phyloP scores from a whole-genome alignment of 23 tunicate genomes.

The Clavelina lepadiformis region DNA sequence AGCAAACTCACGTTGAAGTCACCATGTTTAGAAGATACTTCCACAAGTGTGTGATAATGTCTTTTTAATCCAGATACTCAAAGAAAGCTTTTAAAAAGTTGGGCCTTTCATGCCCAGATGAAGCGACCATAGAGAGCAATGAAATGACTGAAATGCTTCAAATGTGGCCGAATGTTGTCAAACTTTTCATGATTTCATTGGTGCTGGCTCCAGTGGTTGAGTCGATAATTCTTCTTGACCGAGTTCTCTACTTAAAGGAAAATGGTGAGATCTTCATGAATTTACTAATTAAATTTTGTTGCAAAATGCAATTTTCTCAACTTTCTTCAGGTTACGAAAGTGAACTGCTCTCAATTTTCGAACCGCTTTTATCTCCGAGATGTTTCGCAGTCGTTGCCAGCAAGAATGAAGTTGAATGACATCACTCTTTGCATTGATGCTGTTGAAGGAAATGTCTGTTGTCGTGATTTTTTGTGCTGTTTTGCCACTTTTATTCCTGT shows the following conservation, averaged over 20 bases:
- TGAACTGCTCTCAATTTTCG: slow-evolving; percentile 12
- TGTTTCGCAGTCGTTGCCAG: slow-evolving; percentile 24
- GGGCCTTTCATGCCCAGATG: slow-evolving; percentile 4
- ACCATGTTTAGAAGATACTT: no score
- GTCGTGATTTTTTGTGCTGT: no score
- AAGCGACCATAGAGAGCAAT: not conserved
- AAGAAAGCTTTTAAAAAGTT: slow-evolving; percentile 42
- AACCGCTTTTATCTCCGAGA: slow-evolving; percentile 11
- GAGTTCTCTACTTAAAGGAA: slow-evolving; percentile 59
- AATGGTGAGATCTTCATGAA: slow-evolving; percentile 39
- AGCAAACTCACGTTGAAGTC: no score
- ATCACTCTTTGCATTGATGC: no score
- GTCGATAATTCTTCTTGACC: slow-evolving; percentile 59
- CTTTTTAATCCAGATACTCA: slow-evolving; percentile 31
- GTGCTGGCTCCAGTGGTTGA: slow-evolving; percentile 73
- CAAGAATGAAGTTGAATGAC: no score
- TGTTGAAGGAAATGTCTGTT: no score
- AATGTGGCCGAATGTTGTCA: slow-evolving; percentile 48
- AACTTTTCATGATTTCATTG: slow-evolving; percentile 31
- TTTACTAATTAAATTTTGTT: no score
- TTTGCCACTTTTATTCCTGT: no score
- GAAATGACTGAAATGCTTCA: slow-evolving; percentile 27
- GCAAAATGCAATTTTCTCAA: not conserved
- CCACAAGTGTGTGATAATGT: no score
- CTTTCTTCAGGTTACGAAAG: slow-evolving; percentile 6